Conservation (phyloP, 2,888 invertebrate genomes). For the Pristionchus mayeri region DNA sequence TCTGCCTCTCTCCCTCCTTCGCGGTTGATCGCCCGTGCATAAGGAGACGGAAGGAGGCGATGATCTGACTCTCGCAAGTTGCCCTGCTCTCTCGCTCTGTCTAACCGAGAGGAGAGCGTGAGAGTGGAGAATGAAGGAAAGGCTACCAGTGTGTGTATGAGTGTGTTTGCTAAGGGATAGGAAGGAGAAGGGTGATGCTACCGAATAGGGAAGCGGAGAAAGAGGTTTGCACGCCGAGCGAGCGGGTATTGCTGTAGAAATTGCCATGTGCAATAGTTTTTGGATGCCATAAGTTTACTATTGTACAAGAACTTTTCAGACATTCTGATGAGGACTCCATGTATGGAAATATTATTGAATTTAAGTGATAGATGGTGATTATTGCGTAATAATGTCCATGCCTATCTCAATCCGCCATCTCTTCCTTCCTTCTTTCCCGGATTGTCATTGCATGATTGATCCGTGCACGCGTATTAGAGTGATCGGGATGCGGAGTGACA, state of each 20-base stretch:
- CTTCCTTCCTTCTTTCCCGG: neutral
- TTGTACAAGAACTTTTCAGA: too few relatives aligned
- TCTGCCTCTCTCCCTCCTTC: neutral
- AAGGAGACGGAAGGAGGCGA: neutral
- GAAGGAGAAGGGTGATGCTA: neutral
- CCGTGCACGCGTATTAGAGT: neutral
- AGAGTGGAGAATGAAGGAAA: neutral
- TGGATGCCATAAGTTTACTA: too few relatives aligned
- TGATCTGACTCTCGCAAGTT: neutral
- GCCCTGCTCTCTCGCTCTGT: neutral
- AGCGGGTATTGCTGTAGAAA: too few relatives aligned
- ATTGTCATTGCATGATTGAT: constrained; percentile 8
- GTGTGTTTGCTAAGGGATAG: neutral
- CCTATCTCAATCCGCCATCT: neutral
- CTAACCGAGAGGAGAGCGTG: neutral
- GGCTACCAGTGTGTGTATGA: neutral
- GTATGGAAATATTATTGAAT: too few relatives aligned
- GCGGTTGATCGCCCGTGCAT: constrained; percentile 25
- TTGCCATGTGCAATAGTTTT: too few relatives aligned
- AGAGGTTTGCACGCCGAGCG: too few relatives aligned
- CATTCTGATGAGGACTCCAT: too few relatives aligned
- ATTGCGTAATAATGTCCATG: neutral
- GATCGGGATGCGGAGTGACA: constrained; percentile 1
- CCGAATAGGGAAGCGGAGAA: constrained; percentile 3
- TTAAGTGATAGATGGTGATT: too few relatives aligned